These are phyloP conservation scores for Campoletis sonorensis DNA, from an alignment of 1,140 invertebrate species.

Conservation along the genomic window DNA sequence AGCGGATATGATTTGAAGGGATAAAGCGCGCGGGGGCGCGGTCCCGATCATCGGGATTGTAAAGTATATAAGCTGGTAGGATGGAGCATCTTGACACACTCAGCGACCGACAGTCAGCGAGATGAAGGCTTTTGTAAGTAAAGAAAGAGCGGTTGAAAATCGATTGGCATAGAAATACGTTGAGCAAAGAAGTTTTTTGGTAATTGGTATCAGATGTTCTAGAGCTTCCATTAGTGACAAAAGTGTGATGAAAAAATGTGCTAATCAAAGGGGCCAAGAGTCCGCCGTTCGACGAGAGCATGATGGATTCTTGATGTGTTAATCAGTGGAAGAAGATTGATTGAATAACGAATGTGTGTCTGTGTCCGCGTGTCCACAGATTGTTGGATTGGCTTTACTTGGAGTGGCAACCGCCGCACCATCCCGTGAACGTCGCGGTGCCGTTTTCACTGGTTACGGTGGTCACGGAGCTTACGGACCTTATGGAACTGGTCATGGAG, in stretches of 20 bases:
- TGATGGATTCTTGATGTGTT: constrained; percentile 47
- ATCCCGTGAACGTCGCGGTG: constrained; percentile 56
- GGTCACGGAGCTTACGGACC: constrained; percentile 54
- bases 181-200: not conserved
- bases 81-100: constrained; percentile 66
- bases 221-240: no score
- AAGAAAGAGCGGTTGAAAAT: not conserved
- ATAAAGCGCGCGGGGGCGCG: constrained; percentile 72
- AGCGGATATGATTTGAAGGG: constrained; percentile 76
- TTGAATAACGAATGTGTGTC: not conserved
- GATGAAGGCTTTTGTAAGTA: constrained; percentile 76
- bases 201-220: no score
- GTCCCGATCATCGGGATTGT: constrained; percentile 65
- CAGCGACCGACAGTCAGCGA: constrained; percentile 68
- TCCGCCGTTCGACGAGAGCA: no score
- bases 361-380: constrained; percentile 47
- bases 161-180: not conserved
- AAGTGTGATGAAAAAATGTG: no score
- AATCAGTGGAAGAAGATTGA: not conserved
- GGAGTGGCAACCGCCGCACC: constrained; percentile 62
- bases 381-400: constrained; percentile 55
- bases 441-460: constrained; percentile 53
- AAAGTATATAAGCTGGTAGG: constrained; percentile 73
- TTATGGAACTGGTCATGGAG: constrained; percentile 56
- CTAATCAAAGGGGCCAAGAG: no score